These are phyloP conservation scores for Cairina moschata DNA, from an alignment of 2,113 vertebrate species.

Conservation along the genomic window DNA sequence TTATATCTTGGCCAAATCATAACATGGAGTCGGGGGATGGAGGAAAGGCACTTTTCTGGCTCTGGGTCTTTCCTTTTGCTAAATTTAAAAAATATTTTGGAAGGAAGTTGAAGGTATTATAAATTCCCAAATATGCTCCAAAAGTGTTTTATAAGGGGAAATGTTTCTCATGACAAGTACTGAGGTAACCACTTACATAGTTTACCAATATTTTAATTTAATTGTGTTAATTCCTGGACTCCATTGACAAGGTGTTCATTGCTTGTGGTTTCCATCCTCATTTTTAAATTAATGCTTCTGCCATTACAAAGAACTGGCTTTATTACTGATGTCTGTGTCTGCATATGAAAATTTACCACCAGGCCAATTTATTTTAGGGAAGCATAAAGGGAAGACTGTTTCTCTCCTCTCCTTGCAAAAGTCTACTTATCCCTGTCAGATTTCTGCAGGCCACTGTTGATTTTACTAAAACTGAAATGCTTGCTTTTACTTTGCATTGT, in stretches of 20 bases:
- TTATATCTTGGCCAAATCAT: neutral
- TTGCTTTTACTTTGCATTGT: constrained; percentile 33
- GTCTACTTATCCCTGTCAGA: neutral
- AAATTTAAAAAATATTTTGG: neutral
- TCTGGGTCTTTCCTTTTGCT: neutral
- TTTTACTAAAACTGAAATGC: constrained; percentile 9
- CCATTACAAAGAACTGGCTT: neutral
- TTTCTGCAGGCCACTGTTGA: constrained; percentile 5
- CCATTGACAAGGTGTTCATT: neutral
- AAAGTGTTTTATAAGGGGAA: neutral
- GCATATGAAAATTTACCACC: neutral
- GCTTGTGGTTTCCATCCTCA: neutral
- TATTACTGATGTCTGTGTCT: neutral
- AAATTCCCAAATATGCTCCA: neutral
- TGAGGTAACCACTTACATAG: neutral
- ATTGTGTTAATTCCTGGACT: neutral
- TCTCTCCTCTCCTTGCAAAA: neutral
- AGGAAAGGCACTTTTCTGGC: neutral
- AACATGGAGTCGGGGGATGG: neutral
- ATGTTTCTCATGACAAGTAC: neutral
- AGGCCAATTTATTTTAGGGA: rapidly evolving
- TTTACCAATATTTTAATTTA: neutral
- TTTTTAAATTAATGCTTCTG: neutral
- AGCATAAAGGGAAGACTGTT: neutral
- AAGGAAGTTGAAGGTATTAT: neutral